Evolutionary conservation across 2,797 vertebrate species (phyloP).

Genomic region (Argentina silus): DNA sequence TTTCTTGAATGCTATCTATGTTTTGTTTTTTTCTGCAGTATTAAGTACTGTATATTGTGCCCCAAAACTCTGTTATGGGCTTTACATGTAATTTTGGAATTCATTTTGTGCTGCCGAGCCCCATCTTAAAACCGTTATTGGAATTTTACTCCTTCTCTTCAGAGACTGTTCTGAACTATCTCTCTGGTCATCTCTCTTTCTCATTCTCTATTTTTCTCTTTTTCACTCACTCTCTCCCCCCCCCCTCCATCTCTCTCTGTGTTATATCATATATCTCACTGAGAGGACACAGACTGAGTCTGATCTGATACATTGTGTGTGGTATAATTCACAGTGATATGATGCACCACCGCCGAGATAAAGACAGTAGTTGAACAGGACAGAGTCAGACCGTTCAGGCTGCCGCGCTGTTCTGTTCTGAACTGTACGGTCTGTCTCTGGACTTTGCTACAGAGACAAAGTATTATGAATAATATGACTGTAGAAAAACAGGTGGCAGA

Average conservation of each 20-base stretch:
- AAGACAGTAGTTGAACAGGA: constrained; percentile 25
- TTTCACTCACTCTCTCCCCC: not conserved
- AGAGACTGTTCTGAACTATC: constrained; percentile 26
- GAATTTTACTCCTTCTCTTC: constrained; percentile 38
- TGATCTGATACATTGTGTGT: constrained; percentile 39
- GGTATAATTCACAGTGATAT: constrained; percentile 42
- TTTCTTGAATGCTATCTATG: not conserved
- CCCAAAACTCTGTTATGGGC: too few relatives aligned
- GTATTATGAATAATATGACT: not conserved
- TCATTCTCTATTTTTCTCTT: constrained; percentile 19
- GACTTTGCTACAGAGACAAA: not conserved
- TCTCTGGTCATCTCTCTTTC: constrained; percentile 26
- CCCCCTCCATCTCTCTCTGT: not conserved
- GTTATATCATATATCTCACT: constrained; percentile 40
- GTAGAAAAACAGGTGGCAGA: not conserved
- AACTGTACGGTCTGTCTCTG: not conserved
- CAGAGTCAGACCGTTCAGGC: not conserved
- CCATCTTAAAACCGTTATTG: not conserved
- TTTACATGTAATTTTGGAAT: too few relatives aligned
- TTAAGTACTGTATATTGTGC: too few relatives aligned
- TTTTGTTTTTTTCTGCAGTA: not conserved
- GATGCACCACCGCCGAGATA: constrained; percentile 43
- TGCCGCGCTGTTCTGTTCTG: not conserved
- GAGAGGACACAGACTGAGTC: constrained; percentile 15
- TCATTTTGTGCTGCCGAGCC: too few relatives aligned